Evolutionary conservation across 2,113 vertebrate species (phyloP), one percentile per base, ranked within the genome.

Genomic region (Lutjanus erythropterus): DNA sequence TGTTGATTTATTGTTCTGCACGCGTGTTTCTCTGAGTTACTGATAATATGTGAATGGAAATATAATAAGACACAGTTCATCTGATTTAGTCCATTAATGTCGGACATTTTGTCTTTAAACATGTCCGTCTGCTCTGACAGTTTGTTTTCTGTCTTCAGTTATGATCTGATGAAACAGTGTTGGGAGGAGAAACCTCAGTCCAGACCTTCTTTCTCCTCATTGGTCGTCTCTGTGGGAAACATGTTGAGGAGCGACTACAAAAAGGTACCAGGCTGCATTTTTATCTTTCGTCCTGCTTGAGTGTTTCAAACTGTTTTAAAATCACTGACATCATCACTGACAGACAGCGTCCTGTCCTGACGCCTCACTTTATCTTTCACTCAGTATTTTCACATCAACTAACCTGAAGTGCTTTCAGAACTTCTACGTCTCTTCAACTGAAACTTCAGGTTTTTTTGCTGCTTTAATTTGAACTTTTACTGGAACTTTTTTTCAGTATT

Each of bases 161-260:
- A 95, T 0, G 92, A 96, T 25, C 93, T 98, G 88, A 98, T 98
- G 97, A 95, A 93, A 65, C 92, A 87, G 61, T 98, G 97, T 75
- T 98, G 97, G 97, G 95, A 96, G 79, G 96, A 96, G 81, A 94
- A 96, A 61, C 96, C 96, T 80, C 94, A 96, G 88, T 94, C 93
- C n/a, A 95, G 97, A 70, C 97, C 97, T 0, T 86, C 94, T 21
- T 98, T 98, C 90, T 96, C 96, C 9, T 96, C 95, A 49, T 78
- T 98, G 76, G 95, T 95, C 55, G 75, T 91, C 56, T 89, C 95
- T 1, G 78, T 96, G 3, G 96, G 96, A 55, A 94, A 95, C 69
- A 93, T 97, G 67, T 71, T 98, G 89, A 88, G 88, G 0, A 96
- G 97, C 6, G 92, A 93, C 37, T 96, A 96, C 89, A 96, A 94